These are phyloP conservation scores for Poecile montanus DNA, from an alignment of 2,797 vertebrate species.

Conservation along the genomic window DNA sequence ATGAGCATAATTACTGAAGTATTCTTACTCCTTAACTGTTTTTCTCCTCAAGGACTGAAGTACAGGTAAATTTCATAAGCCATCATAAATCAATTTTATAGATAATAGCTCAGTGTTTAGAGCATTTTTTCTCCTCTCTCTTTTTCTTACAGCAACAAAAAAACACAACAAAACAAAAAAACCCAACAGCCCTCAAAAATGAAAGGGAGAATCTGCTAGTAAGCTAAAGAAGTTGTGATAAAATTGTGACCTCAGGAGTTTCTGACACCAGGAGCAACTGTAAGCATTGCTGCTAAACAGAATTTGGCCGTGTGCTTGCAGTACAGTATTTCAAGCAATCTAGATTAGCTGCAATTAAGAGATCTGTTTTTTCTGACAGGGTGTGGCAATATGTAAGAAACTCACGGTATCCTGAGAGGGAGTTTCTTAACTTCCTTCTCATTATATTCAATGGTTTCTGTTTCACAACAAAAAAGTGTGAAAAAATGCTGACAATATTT, in stretches of 20 bases:
- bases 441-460: constrained; percentile 18
- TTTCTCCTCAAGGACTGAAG: background rate
- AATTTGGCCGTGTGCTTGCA: background rate
- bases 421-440: constrained; percentile 50
- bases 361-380: constrained; percentile 30
- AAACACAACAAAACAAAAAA: background rate
- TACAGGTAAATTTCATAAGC: background rate
- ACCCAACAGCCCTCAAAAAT: background rate
- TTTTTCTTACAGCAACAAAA: background rate
- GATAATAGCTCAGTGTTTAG: background rate
- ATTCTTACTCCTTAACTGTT: background rate
- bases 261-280: background rate
- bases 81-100: background rate
- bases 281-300: background rate
- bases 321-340: constrained; percentile 4
- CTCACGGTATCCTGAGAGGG: background rate
- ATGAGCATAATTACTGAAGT: background rate
- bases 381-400: constrained; percentile 31
- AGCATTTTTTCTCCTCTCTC: background rate
- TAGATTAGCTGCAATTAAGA: constrained; percentile 24
- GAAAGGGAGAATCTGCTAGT: background rate
- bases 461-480: constrained; percentile 41
- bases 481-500: constrained; percentile 26
- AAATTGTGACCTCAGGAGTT: constrained; percentile 1
- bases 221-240: background rate